phyloP scores from a whole-genome alignment of 2,797 vertebrate genomes.

The Acanthornis magna region DNA sequence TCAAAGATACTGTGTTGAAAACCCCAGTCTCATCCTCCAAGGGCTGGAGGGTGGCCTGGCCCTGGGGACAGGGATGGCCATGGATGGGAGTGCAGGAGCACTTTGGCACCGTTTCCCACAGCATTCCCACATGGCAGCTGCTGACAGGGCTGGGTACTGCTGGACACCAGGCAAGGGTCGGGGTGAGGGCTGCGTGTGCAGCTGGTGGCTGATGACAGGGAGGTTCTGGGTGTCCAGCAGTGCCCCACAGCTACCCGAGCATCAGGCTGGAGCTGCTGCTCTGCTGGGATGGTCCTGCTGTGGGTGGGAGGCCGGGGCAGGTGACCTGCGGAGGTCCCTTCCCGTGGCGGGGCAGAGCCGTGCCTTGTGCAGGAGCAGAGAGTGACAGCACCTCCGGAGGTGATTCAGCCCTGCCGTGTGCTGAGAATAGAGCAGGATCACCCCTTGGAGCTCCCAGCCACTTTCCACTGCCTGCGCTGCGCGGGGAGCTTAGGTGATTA shows the following conservation, averaged over 20 bases:
- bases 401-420: not conserved
- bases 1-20: not conserved
- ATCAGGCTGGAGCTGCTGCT: not conserved
- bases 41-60: not conserved
- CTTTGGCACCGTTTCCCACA: not conserved
- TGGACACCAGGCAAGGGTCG: not conserved
- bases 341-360: not conserved
- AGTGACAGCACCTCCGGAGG: not conserved
- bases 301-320: not conserved
- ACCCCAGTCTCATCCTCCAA: not conserved
- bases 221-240: not conserved
- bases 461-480: constrained; percentile 22
- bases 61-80: accelerated
- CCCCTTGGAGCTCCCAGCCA: constrained; percentile 21
- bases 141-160: not conserved
- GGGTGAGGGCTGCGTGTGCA: not conserved
- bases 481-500: not conserved
- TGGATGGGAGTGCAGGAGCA: not conserved
- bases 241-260: not conserved
- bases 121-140: not conserved
- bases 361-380: not conserved
- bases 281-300: not conserved
- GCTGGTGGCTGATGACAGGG: not conserved
- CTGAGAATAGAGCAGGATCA: constrained; percentile 50
- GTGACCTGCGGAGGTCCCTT: not conserved